Percentiles rank a stretch among this genome's conserved stretches.
phyloP scores from a whole-genome alignment of 2,113 vertebrate genomes.

The Phaethon lepturus region DNA sequence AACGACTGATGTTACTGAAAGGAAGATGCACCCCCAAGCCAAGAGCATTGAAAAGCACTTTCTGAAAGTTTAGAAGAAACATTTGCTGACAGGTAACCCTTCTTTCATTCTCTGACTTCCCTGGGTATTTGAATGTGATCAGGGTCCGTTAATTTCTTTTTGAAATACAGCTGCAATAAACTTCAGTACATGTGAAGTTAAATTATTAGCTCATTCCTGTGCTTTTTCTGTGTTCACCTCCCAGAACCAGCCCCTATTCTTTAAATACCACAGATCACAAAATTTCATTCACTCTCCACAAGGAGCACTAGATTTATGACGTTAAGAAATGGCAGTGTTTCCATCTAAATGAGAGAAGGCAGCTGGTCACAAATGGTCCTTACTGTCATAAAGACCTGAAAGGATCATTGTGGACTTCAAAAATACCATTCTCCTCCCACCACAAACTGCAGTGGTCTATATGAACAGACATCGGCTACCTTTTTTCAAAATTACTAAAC shows the following conservation, averaged over 20 bases:
- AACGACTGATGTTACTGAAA: accelerated
- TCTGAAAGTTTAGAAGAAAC: background rate
- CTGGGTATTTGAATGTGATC: background rate
- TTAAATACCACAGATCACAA: background rate
- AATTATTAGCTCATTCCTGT: background rate
- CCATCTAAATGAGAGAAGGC: background rate
- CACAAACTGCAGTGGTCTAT: background rate
- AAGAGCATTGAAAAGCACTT: background rate
- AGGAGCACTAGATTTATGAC: background rate
- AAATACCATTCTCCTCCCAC: background rate
- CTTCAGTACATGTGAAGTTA: accelerated
- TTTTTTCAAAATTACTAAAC: background rate
- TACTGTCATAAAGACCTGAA: background rate
- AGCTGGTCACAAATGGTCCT: background rate
- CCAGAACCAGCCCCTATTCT: background rate
- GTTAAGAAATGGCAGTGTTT: background rate
- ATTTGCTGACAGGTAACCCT: background rate
- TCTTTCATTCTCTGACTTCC: background rate
- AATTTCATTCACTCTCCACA: background rate
- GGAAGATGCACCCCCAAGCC: background rate
- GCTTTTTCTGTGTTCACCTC: background rate
- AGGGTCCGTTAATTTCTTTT: background rate
- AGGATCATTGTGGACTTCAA: background rate
- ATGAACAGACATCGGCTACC: background rate
- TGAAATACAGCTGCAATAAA: background rate